Evolutionary conservation across 2,797 vertebrate species (phyloP), one percentile per base, ranked within the genome.

Genomic region (Danio albolineatus): DNA sequence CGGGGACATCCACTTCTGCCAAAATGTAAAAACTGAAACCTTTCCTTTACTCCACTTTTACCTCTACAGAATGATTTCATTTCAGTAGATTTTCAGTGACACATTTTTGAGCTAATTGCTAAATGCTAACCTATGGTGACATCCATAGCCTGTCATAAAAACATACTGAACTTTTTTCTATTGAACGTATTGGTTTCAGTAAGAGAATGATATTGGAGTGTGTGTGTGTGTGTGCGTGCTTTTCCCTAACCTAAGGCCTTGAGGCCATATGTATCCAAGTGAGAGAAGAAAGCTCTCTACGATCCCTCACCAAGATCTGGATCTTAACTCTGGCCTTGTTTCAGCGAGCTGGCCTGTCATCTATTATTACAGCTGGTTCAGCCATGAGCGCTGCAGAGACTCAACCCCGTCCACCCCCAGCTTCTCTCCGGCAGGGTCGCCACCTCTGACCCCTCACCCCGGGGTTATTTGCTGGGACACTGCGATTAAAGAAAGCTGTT

Each of bases 311-410:
- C 43, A 69, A 78, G 62, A 79, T 72, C 72, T 72, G 56, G 59
- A 44, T 71, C 61, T 69, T 79, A 76, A 66, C 77, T 91, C 86
- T 92, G 91, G 87, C 88, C 92, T 93, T 93, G 90, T 93, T 70
- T 93, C 86, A 83, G 71, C 79, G 84, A 64, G 19, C 60, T 64
- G 78, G 59, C 49, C 67, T 70, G 74, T 62, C 75, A 39, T 72
- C 88, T 94, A 91, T 94, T 94, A 92, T 90, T 93, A 92, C 94
- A 95, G 94, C 94, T 94, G 94, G 88, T 87, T 88, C 86, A 87
- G 90, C 91, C 90, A 88, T 84, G 17, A 90, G 92, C 91, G 89
- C 91, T 81, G 85, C 79, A 64, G 87, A 87, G 85, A 86, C 89
- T 86, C 88, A 86, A 66, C 64, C 49, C 83, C 84, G 84, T 86